Percentiles rank a stretch among this genome's conserved stretches.
phyloP scores from a whole-genome alignment of 2,113 vertebrate species.

The Mellivora capensis region DNA sequence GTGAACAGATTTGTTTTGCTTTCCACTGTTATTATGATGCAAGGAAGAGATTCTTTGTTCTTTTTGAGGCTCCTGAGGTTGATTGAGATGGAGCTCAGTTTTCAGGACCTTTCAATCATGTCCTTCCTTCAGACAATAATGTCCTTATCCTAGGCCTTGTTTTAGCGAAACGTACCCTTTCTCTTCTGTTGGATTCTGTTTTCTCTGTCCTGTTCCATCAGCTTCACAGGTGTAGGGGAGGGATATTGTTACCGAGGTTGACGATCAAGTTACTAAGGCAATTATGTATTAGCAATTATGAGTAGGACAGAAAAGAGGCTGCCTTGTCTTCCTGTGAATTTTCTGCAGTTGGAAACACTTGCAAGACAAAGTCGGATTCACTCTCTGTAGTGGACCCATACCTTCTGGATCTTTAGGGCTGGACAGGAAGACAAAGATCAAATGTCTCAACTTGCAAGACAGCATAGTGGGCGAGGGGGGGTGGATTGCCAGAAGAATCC shows the following conservation, averaged over 20 bases:
- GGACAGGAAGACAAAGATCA: background rate
- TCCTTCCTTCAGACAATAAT: constrained; percentile 26
- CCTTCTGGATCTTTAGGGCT: background rate
- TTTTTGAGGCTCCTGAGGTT: background rate
- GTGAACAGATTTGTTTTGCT: background rate
- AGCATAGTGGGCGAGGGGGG: background rate
- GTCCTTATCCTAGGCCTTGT: background rate
- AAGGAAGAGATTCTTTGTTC: background rate
- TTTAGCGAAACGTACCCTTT: background rate
- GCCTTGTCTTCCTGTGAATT: background rate
- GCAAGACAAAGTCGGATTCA: background rate
- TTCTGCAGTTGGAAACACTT: background rate
- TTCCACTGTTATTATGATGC: background rate
- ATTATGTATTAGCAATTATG: background rate
- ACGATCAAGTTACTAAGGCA: background rate
- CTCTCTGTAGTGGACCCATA: background rate
- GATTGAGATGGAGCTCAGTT: background rate
- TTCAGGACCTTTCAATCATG: constrained; percentile 9
- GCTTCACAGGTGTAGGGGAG: background rate
- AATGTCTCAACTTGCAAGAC: background rate
- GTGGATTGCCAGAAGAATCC: background rate
- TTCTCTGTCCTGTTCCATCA: background rate
- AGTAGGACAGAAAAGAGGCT: background rate
- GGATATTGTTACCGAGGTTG: background rate
- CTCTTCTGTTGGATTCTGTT: background rate